Percentiles rank a stretch among this genome's conserved stretches.
phyloP scores from a whole-genome alignment of 2,888 invertebrate genomes.

The Incurvaria masculella region DNA sequence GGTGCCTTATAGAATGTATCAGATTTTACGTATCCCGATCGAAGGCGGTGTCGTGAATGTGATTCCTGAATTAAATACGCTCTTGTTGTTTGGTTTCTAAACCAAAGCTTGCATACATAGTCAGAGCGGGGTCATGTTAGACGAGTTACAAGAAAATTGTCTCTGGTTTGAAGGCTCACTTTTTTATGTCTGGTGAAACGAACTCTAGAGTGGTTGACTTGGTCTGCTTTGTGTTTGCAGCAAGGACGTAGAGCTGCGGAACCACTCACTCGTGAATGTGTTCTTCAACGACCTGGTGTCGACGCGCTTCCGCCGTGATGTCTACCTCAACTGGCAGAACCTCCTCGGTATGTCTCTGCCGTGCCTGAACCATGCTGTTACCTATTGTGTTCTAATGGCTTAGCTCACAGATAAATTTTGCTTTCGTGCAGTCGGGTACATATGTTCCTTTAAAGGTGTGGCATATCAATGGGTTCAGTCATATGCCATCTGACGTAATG shows the following conservation, averaged over 20 bases:
- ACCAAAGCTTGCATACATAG: too few species aligned
- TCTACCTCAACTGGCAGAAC: conserved; percentile 68
- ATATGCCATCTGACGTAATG: too few species aligned
- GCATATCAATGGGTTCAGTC: neutral
- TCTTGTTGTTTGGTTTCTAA: too few species aligned
- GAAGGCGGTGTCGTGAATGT: too few species aligned
- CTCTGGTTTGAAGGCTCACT: too few species aligned
- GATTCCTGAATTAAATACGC: too few species aligned
- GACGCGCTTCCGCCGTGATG: conserved; percentile 62
- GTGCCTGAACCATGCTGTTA: neutral
- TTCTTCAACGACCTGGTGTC: conserved; percentile 66
- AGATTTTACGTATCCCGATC: too few species aligned
- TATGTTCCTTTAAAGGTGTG: neutral
- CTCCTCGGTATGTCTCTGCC: conserved; percentile 55
- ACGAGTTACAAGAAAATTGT: too few species aligned
- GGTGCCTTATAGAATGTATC: too few species aligned
- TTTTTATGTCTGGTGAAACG: too few species aligned
- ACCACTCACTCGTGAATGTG: conserved; percentile 60
- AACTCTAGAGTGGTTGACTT: too few species aligned
- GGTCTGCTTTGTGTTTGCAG: conserved; percentile 36
- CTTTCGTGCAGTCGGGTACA: neutral
- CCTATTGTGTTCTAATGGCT: neutral
- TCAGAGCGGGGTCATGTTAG: too few species aligned
- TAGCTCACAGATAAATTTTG: neutral
- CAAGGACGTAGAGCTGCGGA: conserved; percentile 34